Percentiles rank a stretch among this genome's conserved stretches.
These are phyloP conservation scores for Paramormyrops kingsleyae DNA, from an alignment of 2,113 vertebrate species.

Conservation along the genomic window DNA sequence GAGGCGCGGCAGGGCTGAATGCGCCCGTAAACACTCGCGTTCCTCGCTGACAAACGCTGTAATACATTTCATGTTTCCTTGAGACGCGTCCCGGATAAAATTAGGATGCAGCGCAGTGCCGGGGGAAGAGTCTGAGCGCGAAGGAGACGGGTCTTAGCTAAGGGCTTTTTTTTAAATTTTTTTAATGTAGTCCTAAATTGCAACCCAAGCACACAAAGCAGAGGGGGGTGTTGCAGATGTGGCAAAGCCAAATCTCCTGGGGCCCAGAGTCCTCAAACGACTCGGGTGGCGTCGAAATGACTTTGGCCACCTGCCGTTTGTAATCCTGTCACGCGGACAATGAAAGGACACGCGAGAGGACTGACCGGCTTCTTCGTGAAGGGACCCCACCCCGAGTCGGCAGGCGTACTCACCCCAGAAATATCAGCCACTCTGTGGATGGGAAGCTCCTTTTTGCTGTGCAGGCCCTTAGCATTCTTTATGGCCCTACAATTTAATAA, in stretches of 20 bases:
- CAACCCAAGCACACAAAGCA: slow-evolving; percentile 2
- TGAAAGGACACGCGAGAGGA: background rate
- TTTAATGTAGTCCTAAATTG: slow-evolving; percentile 5
- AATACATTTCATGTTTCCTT: background rate
- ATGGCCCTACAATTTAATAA: slow-evolving; percentile 71
- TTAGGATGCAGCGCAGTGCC: background rate
- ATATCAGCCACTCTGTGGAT: slow-evolving; percentile 96
- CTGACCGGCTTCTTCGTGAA: background rate
- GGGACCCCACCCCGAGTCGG: background rate
- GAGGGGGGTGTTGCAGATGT: background rate
- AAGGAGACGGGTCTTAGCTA: background rate
- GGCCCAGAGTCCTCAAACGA: background rate
- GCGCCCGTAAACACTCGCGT: background rate
- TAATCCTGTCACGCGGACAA: background rate
- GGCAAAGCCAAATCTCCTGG: background rate
- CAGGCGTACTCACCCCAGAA: slow-evolving; percentile 75
- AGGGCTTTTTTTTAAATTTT: background rate
- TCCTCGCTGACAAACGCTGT: background rate
- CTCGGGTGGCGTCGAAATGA: background rate
- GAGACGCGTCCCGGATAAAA: background rate
- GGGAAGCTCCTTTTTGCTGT: slow-evolving; percentile 98
- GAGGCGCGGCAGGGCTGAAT: background rate
- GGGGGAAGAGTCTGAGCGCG: background rate
- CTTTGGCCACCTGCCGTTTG: background rate
- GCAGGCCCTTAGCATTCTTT: slow-evolving; percentile 95